Percentiles rank a stretch among this genome's conserved stretches.
phyloP scores from a whole-genome alignment of 2,888 invertebrate species.

The Steinernema scapterisci region DNA sequence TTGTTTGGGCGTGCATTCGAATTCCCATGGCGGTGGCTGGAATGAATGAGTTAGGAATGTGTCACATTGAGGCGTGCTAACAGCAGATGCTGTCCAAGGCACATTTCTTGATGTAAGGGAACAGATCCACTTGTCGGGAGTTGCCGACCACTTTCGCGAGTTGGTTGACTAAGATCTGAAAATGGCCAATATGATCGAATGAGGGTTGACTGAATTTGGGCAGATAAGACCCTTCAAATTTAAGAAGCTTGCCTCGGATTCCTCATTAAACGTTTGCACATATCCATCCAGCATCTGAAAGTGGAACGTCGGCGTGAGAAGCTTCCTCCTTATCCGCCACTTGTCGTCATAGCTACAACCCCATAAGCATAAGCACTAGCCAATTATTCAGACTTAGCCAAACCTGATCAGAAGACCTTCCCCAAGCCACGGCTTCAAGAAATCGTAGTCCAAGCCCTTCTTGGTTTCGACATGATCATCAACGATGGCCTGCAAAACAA shows the following conservation, averaged over 20 bases:
- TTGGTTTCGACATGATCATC: neutral
- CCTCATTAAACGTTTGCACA: neutral
- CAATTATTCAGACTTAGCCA: no score
- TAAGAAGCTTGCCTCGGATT: neutral
- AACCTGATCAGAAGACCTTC: neutral
- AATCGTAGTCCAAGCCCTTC: neutral
- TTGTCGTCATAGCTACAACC: neutral
- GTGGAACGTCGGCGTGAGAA: neutral
- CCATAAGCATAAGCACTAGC: neutral
- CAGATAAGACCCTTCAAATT: no score
- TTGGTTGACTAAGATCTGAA: slow-evolving; percentile 61
- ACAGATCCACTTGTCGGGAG: slow-evolving; percentile 68
- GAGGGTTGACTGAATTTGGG: no score
- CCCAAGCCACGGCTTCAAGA: slow-evolving; percentile 3
- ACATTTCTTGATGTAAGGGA: slow-evolving; percentile 69
- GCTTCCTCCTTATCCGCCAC: neutral
- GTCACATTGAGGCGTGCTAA: neutral
- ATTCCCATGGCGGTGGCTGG: slow-evolving; percentile 21
- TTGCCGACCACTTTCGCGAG: slow-evolving; percentile 54
- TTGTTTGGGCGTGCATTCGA: neutral
- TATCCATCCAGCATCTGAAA: neutral
- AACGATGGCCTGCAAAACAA: neutral
- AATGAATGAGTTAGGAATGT: neutral
- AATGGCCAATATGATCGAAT: no score
- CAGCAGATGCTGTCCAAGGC: slow-evolving; percentile 68